Evolutionary conservation across 2,888 invertebrate genomes (phyloP), one percentile per base, ranked within the genome.

Genomic region (Clunio marinus): DNA sequence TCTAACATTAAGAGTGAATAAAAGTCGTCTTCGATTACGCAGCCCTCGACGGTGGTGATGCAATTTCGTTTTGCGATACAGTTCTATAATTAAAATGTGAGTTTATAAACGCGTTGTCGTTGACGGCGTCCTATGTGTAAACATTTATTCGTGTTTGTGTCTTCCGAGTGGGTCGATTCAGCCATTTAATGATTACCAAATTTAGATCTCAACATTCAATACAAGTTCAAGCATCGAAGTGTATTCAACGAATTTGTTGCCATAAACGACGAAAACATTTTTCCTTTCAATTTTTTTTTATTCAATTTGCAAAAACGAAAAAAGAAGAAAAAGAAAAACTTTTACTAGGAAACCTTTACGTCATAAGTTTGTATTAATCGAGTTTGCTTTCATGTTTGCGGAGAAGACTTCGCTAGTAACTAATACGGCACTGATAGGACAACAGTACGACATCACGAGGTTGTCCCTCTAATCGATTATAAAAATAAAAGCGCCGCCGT

Each of bases 31-130:
- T 2, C n/a, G n/a, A n/a, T n/a, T n/a, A n/a, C n/a, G n/a, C n/a
- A n/a, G n/a, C n/a, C n/a, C n/a, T n/a, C n/a, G 41, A 32, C 32
- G 32, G 10, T 32, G 32, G 32, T 32, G 32, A 32, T 32, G 32
- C 32, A 32, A 32, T 32, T 32, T 32, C 32, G 32, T 32, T 32
- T 5, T 32, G 41, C 41, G 10, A 41, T 41, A 41, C 41, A 41
- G 15, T 41, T 41, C 41, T 41, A 41, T 41, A 41, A 41, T 41
- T 41, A 41, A 41, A 41, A 41, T 15, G 41, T 41, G 15, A 41
- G 41, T 41, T 2, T n/a, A 15, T 41, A 41, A 41, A 15, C 10
- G 32, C 32, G 41, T 41, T 41, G 41, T 41, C 41, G 15, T 41
- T 15, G 41, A n/a, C 41, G 10, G 10, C 41, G 10, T n/a, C n/a